These are phyloP conservation scores for Drosophila mauritiana DNA, from an alignment of 1,140 invertebrate genomes.

Conservation along the genomic window DNA sequence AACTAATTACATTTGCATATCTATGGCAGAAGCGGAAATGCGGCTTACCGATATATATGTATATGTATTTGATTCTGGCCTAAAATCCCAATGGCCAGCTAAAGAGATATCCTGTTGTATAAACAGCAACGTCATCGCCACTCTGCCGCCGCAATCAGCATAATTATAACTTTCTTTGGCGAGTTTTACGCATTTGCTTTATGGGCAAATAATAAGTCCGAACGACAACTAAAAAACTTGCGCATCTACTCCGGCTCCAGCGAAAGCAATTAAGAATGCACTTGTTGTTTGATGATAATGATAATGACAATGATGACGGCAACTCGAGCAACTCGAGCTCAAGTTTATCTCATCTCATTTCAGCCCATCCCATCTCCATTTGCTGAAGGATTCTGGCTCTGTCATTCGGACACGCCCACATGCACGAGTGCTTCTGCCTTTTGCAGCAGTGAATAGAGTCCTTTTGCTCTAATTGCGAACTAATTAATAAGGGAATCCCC, in stretches of 20 bases:
- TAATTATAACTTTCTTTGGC: constrained; percentile 73
- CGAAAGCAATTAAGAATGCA: constrained; percentile 72
- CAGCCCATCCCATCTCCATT: constrained; percentile 19
- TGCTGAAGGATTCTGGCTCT: constrained; percentile 25
- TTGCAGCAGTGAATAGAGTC: constrained; percentile 9
- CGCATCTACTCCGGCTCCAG: constrained; percentile 8
- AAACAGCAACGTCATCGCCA: constrained; percentile 43
- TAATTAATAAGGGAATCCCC: constrained; percentile 62
- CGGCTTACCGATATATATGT: constrained; percentile 30
- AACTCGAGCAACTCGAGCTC: not conserved
- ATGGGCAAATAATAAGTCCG: constrained; percentile 51
- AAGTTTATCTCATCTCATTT: constrained; percentile 11
- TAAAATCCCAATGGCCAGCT: constrained; percentile 20
- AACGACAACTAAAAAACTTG: constrained; percentile 45
- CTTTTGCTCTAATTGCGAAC: constrained; percentile 65
- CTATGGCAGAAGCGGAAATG: constrained; percentile 65
- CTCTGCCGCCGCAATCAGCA: constrained; percentile 69
- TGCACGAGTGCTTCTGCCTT: constrained; percentile 59
- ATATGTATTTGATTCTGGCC: constrained; percentile 35
- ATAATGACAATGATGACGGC: constrained; percentile 32
- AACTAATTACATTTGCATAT: constrained; percentile 83
- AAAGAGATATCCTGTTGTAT: constrained; percentile 14
- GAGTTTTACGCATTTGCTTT: constrained; percentile 64
- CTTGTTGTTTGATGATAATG: constrained; percentile 42
- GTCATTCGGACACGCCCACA: constrained; percentile 62